Base-by-base conservation (phyloP, 2,888 invertebrate species). In the Andricus curvator region DNA sequence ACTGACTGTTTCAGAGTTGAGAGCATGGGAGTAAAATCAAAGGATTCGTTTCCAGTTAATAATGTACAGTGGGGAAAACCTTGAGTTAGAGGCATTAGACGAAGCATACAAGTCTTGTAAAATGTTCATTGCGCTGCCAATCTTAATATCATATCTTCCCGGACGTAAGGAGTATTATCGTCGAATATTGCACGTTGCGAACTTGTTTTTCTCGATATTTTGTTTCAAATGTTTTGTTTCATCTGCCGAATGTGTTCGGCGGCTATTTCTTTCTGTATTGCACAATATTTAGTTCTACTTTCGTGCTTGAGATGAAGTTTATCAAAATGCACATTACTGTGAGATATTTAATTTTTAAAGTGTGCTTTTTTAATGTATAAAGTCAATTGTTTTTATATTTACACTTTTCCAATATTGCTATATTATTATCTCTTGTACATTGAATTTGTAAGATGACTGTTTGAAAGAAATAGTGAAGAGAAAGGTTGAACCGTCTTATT, bases 51-150 rank as follows among this genome's bases (percentile, higher is more conserved):
- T 78, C 79, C 77, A 81, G 74, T 85, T 83, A 82, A 85, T 84
- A 80, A 74, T 84, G 84, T 86, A 85, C 66, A 86, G 84, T 83
- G 74, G 78, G 56, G 76, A 76, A 74, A 51, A 82, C 51, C 56
- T 80, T 83, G 82, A 84, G 70, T n/a, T 85, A 64, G 37, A 77
- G 56, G n/a, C 25, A 82, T 74, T 29, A 64, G 37, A 77, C 64
- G 64, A 37, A 67, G 33, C 37, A 67, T 41, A 56, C 51, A 48
- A 51, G 70, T 70, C 51, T 70, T 51, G 84, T 86, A 86, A 87
- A 88, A 89, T 88, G 87, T 89, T 89, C 85, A 90, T 89, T 85
- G 88, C 87, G 89, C 89, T 90, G 90, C 89, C 90, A 90, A 90
- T 89, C 83, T 88, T 85, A 85, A 87, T 87, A 88, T 89, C 90